A percentile compares a stretch with the other conserved stretches of the same genome.
Conservation (phyloP, 1,140 invertebrate genomes). For the Micrasema longulum region DNA sequence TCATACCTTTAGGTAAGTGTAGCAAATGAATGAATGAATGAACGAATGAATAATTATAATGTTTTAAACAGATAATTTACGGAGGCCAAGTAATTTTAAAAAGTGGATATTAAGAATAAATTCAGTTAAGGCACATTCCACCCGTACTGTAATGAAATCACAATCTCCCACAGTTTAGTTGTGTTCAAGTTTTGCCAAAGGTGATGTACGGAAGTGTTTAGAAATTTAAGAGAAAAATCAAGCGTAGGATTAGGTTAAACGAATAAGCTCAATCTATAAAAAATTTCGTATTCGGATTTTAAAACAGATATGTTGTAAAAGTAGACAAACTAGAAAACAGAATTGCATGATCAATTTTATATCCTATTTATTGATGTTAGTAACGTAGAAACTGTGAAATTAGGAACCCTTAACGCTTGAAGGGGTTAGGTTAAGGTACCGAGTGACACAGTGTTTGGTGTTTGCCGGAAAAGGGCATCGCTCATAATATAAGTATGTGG, state of each 20-base stretch:
- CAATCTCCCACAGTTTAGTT: slow-evolving; percentile 33
- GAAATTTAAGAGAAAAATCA: slow-evolving; percentile 31
- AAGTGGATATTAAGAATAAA: slow-evolving; percentile 10
- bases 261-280: slow-evolving; percentile 52
- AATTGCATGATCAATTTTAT: slow-evolving; percentile 55
- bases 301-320: slow-evolving; percentile 44
- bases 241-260: slow-evolving; percentile 19
- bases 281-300: slow-evolving; percentile 45
- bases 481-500: slow-evolving; percentile 9
- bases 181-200: slow-evolving; percentile 54
- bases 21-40: too few relatives aligned
- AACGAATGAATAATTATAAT: too few relatives aligned
- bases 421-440: slow-evolving; percentile 46
- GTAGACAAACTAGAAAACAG: slow-evolving; percentile 50
- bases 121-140: slow-evolving; percentile 13
- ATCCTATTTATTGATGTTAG: slow-evolving; percentile 55
- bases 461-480: not conserved
- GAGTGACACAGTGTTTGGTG: not conserved
- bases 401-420: slow-evolving; percentile 45
- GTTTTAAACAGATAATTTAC: slow-evolving; percentile 15
- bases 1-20: too few relatives aligned
- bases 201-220: slow-evolving; percentile 50
- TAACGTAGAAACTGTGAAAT: slow-evolving; percentile 47
- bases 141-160: not conserved
- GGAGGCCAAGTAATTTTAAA: slow-evolving; percentile 34